Base-by-base conservation (phyloP, 2,888 invertebrate species). In the Hemicrepidius hirtus region DNA sequence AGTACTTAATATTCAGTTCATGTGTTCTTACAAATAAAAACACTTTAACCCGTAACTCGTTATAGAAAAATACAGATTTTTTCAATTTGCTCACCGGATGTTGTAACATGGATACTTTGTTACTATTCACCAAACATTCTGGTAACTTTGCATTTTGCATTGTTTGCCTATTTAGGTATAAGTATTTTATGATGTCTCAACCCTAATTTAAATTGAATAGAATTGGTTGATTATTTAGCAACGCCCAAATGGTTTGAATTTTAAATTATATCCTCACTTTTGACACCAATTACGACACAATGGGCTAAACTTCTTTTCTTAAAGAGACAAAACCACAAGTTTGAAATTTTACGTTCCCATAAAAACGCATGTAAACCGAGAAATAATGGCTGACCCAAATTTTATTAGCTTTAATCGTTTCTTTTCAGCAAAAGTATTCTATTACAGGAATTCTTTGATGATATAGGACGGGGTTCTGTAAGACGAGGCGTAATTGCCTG, bases 361-460 rank as follows among this genome's bases (percentile, higher is more conserved):
- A 73, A 68, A n/a, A 72, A 44, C 62, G 32, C 28, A 65, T 68
- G 62, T 68, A 68, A 68, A 70, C 37, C 13, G 21, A 44, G 53
- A 71, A 71, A 75, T 76, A 73, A 75, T 73, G 68, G 70, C 37
- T 72, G 77, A 76, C 76, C 74, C 73, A 75, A 71, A 73, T 77
- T 76, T 77, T 76, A 77, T 75, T 74, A 71, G 74, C 69, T 66
- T 59, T 66, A 73, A 73, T 67, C 53, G 73, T 40, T 73, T 68
- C 73, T 68, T 71, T 76, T 73, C 67, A 73, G 66, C 60, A 67
- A 75, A 73, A 68, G 75, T 77, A 77, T 77, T 77, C 65, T 65
- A 50, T 77, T 77, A 74, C 77, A 40, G 55, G 65, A 73, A 69
- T 74, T 75, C 67, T 75, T 75, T 70, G 41, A 68, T 74, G 71